These are phyloP conservation scores for Gymnothorax reevesii DNA, from an alignment of 2,797 vertebrate genomes.

Conservation along the genomic window DNA sequence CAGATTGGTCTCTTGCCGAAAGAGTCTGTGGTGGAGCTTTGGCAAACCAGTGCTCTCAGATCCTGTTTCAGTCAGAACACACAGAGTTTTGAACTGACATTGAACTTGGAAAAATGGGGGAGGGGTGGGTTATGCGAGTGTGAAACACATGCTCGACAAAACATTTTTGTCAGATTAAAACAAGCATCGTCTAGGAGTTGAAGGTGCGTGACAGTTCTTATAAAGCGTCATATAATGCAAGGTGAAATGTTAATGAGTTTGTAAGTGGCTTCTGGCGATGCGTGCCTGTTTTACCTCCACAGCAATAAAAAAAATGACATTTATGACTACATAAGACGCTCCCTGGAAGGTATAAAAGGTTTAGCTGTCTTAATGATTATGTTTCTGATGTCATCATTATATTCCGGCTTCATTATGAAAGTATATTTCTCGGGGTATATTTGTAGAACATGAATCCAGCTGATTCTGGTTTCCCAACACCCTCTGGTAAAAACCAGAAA, in stretches of 20 bases:
- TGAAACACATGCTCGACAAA: neutral
- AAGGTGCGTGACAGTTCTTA: neutral
- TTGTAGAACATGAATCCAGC: too few species aligned
- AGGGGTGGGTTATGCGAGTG: neutral
- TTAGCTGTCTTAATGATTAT: neutral
- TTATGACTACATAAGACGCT: neutral
- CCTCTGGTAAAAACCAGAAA: too few species aligned
- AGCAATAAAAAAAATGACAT: neutral
- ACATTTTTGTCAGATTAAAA: neutral
- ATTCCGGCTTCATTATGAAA: neutral
- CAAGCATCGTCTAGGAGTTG: neutral
- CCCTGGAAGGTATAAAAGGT: neutral
- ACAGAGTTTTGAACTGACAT: neutral
- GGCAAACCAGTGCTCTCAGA: neutral
- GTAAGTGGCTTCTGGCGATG: neutral
- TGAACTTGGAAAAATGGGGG: neutral
- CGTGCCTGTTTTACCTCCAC: neutral
- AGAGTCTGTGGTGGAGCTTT: neutral
- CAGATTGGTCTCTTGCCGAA: neutral
- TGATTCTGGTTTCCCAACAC: too few species aligned
- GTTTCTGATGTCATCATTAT: neutral
- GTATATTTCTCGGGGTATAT: too few species aligned
- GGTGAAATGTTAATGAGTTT: neutral
- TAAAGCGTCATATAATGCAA: neutral
- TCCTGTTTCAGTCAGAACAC: neutral